These are phyloP conservation scores for Arizona elegans DNA, from an alignment of 2,113 vertebrate species.

Conservation along the genomic window DNA sequence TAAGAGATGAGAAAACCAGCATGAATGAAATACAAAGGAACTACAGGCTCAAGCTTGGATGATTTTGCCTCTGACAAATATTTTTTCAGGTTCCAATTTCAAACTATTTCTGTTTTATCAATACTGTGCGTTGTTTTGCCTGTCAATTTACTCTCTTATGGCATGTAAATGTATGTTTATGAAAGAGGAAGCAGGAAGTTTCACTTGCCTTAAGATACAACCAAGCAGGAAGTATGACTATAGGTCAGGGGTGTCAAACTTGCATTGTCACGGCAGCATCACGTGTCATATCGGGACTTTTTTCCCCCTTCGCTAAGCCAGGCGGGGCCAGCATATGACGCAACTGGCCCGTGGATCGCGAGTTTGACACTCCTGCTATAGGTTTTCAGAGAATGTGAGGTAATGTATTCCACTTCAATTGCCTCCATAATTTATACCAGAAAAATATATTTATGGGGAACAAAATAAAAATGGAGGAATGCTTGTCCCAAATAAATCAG, in stretches of 20 bases:
- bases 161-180: background rate
- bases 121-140: background rate
- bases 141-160: background rate
- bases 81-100: background rate
- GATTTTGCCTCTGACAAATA: background rate
- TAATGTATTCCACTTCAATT: background rate
- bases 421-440: background rate
- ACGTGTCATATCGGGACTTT: too few species aligned
- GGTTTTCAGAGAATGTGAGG: background rate
- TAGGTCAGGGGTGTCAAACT: background rate
- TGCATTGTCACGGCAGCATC: too few species aligned
- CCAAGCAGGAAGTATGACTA: background rate
- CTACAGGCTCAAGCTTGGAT: background rate
- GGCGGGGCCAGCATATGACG: too few species aligned
- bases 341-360: too few species aligned
- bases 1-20: conserved; percentile 19
- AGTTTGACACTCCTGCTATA: too few species aligned
- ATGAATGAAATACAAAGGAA: background rate
- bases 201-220: background rate
- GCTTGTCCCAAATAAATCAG: background rate
- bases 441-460: background rate
- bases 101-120: background rate
- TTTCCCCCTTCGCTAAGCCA: too few species aligned
- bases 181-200: background rate
- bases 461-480: background rate